Conservation (phyloP, 2,888 invertebrate genomes). For the Nysson spinosus region DNA sequence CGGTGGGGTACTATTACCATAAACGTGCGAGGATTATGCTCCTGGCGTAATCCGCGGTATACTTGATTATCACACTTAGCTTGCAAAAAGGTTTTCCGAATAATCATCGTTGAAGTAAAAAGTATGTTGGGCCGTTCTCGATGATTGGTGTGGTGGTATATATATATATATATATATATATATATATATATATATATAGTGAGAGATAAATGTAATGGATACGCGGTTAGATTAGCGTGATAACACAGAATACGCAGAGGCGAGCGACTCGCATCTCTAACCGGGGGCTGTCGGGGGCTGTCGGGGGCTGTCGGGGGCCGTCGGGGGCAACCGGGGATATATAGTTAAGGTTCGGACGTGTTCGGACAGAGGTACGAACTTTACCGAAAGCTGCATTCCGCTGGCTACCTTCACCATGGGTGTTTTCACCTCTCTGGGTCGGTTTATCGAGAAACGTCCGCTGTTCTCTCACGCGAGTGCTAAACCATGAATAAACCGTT, state of each 20-base stretch:
- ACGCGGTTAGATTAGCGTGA: slow-evolving; percentile 2
- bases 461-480: slow-evolving; percentile 19
- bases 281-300: neutral
- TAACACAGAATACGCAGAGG: neutral
- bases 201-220: neutral
- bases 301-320: too few relatives aligned
- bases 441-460: slow-evolving; percentile 46
- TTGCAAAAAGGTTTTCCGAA: too few relatives aligned
- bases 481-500: slow-evolving; percentile 21
- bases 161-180: too few relatives aligned
- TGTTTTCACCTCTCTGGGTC: slow-evolving; percentile 63
- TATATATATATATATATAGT: too few relatives aligned
- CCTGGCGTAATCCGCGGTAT: too few relatives aligned
- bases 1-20: too few relatives aligned
- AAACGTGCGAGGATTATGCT: too few relatives aligned
- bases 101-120: too few relatives aligned
- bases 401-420: slow-evolving; percentile 62
- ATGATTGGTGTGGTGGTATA: too few relatives aligned
- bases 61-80: too few relatives aligned
- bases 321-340: too few relatives aligned
- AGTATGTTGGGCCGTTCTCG: too few relatives aligned
- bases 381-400: slow-evolving; percentile 50
- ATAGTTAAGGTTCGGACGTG: slow-evolving; percentile 47
- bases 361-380: slow-evolving; percentile 40
- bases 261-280: slow-evolving; percentile 4